phyloP scores from a whole-genome alignment of 64 coral and sea anemone genomes.

The Porites australiensis region DNA sequence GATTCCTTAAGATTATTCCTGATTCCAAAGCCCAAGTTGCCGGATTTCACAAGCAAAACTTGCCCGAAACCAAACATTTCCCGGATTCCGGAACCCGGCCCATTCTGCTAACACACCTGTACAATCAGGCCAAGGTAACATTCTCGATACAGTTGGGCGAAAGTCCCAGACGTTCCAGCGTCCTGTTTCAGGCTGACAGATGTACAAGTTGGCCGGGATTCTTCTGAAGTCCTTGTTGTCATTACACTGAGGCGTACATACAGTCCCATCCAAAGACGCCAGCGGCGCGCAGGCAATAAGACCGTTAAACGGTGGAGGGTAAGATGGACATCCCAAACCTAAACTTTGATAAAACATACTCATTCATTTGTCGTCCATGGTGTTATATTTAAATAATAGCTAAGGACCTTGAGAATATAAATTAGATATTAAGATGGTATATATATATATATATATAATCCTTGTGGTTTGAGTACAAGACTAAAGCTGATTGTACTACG shows the following conservation, averaged over 20 bases:
- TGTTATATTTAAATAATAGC: too few relatives aligned
- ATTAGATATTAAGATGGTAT: too few relatives aligned
- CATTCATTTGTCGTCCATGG: too few relatives aligned
- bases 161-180: not conserved
- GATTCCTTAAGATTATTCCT: too few relatives aligned
- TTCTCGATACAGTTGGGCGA: not conserved
- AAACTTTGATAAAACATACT: not conserved
- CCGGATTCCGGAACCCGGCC: not conserved
- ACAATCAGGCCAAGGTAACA: slow-evolving; percentile 6
- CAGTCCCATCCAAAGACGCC: not conserved
- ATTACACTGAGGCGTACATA: slow-evolving; percentile 15
- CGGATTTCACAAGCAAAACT: too few relatives aligned
- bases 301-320: not conserved
- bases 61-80: not conserved
- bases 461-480: too few relatives aligned
- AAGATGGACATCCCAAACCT: not conserved
- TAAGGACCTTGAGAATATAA: too few relatives aligned
- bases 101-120: not conserved
- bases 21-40: too few relatives aligned
- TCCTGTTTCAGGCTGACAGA: not conserved
- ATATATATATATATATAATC: too few relatives aligned
- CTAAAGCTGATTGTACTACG: too few relatives aligned
- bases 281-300: not conserved
- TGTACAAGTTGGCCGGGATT: slow-evolving; percentile 11
- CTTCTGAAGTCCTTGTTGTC: not conserved